Base-by-base conservation (phyloP, 2,797 vertebrate species). In the Atherinosoma microstoma region DNA sequence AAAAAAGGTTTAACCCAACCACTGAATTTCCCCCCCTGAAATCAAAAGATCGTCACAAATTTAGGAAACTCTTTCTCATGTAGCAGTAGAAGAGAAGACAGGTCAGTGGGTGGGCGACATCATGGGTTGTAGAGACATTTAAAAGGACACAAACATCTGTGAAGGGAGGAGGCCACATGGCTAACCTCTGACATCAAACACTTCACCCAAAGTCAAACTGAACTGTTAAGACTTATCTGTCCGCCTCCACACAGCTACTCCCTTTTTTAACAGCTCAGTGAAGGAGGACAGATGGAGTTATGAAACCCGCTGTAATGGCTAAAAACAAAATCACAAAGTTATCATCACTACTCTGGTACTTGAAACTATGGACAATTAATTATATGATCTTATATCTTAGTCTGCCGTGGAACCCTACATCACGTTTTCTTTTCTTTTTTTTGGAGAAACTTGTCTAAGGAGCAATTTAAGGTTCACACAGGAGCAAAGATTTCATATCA, bases 101-200 rank as follows among this genome's bases (percentile, higher is more conserved):
- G 20, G 42, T 72, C 67, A 62, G 53, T 38, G 9, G 16, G 22
- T 35, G 22, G 32, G 12, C 8, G 10, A 58, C 6, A 24, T 45
- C 36, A 54, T 5, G 13, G 16, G 27, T 18, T 63, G 27, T 27
- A 42, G 56, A 38, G 51, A 60, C 62, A 58, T 51, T 20, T 9
- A 51, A 67, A 73, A 74, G 30, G 35, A 32, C 38, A 75, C 59
- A 71, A 79, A 58, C 77, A 79, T 84, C 72, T 79, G 86, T 57
- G 63, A 73, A 5, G 78, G 85, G 82, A 67, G 80, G 66, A 72
- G 66, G 45, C 71, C 24, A 24, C 49, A 78, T 80, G 71, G 69
- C 34, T 35, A 38, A 81, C 24, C 74, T 24, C 76, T 72, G 72
- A 88, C 76, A 62, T 59, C 32, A 13, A 58, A 73, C 42, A 47